Percentiles rank a stretch among this genome's conserved stretches.
These are phyloP conservation scores for Leptatherina wallacei DNA, from an alignment of 2,797 vertebrate species.

Conservation along the genomic window DNA sequence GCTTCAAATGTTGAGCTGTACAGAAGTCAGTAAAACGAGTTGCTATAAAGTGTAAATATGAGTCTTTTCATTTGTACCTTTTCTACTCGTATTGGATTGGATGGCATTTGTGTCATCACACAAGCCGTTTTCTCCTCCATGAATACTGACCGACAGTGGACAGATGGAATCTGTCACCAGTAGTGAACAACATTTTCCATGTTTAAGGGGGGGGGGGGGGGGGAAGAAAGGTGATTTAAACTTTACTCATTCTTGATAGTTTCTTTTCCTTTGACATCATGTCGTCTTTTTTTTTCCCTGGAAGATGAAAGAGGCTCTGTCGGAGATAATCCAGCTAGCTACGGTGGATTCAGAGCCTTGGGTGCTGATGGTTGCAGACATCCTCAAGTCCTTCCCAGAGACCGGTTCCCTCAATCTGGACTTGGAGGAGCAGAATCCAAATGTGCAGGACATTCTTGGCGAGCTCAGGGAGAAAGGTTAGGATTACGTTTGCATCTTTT, in stretches of 20 bases:
- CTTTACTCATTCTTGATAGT: no score
- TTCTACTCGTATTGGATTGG: background rate
- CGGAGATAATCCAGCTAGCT: slow-evolving; percentile 96
- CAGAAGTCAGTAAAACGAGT: background rate
- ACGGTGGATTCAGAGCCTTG: slow-evolving; percentile 97
- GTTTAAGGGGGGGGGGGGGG: no score
- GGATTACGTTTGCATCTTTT: background rate
- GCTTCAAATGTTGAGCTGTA: background rate
- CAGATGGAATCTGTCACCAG: background rate
- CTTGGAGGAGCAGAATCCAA: slow-evolving; percentile 98
- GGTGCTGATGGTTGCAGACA: slow-evolving; percentile 99
- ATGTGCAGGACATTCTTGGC: slow-evolving; percentile 96
- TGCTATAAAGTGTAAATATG: background rate
- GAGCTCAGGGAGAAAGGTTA: slow-evolving; percentile 97
- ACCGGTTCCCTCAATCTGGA: slow-evolving; percentile 96
- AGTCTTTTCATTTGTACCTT: background rate
- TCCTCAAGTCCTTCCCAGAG: slow-evolving; percentile 98
- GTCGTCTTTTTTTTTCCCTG: background rate
- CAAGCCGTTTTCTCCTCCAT: background rate
- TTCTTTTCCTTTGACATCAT: no score
- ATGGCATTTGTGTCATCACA: background rate
- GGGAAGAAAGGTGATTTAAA: no score
- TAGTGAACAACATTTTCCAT: background rate
- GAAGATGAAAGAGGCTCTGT: slow-evolving; percentile 97
- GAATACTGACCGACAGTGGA: background rate